Evolutionary conservation across 2,888 invertebrate genomes (phyloP).

Genomic region (Sialis fuliginosa): DNA sequence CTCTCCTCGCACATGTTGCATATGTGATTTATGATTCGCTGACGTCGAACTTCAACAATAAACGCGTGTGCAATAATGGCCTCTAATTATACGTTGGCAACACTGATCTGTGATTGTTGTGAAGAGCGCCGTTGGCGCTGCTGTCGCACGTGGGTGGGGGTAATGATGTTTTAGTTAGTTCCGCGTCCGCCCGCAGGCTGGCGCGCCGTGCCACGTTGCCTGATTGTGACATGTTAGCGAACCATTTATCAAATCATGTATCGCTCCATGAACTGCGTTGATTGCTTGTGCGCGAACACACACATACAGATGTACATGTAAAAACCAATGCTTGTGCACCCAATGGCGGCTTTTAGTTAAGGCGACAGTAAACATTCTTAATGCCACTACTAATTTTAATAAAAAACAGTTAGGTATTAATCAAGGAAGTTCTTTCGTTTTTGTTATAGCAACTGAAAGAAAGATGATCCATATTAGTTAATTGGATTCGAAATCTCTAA

Average conservation of each 20-base stretch:
- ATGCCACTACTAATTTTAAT: too few relatives aligned
- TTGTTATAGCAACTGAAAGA: too few relatives aligned
- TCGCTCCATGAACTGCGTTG: constrained; percentile 12
- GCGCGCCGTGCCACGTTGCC: constrained; percentile 1
- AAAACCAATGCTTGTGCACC: neutral
- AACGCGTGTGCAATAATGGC: too few relatives aligned
- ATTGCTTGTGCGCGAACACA: constrained; percentile 8
- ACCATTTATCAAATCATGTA: constrained; percentile 12
- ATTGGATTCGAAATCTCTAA: too few relatives aligned
- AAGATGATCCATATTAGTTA: too few relatives aligned
- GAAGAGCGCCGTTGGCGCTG: neutral
- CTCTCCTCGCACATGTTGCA: too few relatives aligned
- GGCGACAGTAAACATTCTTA: neutral
- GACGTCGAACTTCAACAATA: too few relatives aligned
- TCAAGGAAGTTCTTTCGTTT: too few relatives aligned
- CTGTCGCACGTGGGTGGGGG: neutral
- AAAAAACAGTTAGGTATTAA: too few relatives aligned
- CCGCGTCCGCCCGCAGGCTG: neutral
- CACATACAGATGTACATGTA: neutral
- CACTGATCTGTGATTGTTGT: too few relatives aligned
- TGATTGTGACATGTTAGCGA: constrained; percentile 13
- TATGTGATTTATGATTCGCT: too few relatives aligned
- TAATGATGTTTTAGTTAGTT: neutral
- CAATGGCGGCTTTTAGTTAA: neutral
- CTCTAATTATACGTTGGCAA: too few relatives aligned